A percentile compares a stretch with the other conserved stretches of the same genome.
phyloP scores from a whole-genome alignment of 1,140 invertebrate species.

The Drosophila ohnishii region DNA sequence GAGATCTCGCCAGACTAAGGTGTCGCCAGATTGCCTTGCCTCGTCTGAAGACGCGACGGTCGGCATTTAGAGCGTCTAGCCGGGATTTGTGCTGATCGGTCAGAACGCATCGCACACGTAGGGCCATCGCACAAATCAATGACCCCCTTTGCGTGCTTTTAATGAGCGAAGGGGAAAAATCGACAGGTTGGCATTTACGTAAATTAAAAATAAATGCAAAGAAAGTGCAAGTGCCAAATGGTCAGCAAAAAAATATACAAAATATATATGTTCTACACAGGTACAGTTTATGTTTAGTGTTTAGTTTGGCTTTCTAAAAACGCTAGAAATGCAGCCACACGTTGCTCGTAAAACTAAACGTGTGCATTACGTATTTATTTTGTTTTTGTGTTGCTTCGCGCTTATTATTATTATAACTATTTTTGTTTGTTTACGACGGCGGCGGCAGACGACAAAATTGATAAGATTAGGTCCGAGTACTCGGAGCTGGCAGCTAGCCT shows the following conservation, averaged over 20 bases:
- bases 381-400: conserved; percentile 43
- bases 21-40: conserved; percentile 21
- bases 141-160: conserved; percentile 62
- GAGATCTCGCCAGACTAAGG: conserved; percentile 7
- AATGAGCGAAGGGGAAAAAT: conserved; percentile 19
- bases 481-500: not conserved
- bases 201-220: conserved; percentile 57
- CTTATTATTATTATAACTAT: conserved; percentile 61
- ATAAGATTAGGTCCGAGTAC: conserved; percentile 54
- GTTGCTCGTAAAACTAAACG: conserved; percentile 38
- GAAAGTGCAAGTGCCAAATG: conserved; percentile 26
- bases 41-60: conserved; percentile 32
- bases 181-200: conserved; percentile 66
- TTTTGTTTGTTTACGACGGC: conserved; percentile 72
- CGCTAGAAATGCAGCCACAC: conserved; percentile 29
- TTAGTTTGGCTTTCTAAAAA: conserved; percentile 8
- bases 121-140: conserved; percentile 52
- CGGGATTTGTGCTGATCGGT: conserved; percentile 41
- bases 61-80: conserved; percentile 28
- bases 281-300: conserved; percentile 15
- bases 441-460: conserved; percentile 53
- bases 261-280: conserved; percentile 31
- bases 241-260: conserved; percentile 33
- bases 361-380: conserved; percentile 33
- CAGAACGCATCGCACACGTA: conserved; percentile 28